Evolutionary conservation across 2,797 vertebrate species (phyloP), one percentile per base, ranked within the genome.

Genomic region (Chaetodon trifasciatus): DNA sequence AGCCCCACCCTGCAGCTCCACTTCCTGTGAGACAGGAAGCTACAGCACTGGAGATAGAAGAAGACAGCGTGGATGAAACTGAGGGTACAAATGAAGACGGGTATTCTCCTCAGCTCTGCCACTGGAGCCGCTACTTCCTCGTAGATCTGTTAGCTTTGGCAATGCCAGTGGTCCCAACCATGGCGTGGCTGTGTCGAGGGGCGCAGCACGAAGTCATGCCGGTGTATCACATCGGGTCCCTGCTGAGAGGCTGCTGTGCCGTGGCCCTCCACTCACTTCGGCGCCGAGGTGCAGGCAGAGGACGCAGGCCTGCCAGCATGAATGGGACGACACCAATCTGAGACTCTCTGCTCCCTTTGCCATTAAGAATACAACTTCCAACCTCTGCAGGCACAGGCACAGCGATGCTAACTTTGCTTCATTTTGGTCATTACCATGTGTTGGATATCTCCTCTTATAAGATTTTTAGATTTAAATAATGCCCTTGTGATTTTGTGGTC

Each of bases 51-150:
- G 83, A 86, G 42, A 61, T 84, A 8, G 79, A 91, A 5, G 92
- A 91, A 15, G 85, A 85, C 0, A 56, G 87, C 11, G 87, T 78
- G 5, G 86, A 92, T 32, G 88, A 91, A 50, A 86, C 84, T 10
- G 77, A 83, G 2, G 87, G 40, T 3, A 63, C 49, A 2, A 73
- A 75, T 0, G 91, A 87, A 24, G 86, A 89, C 0, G 72, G 75
- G 10, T 37, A 37, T 8, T 5, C 88, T 4, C 78, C 93, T 35
- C 94, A 95, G 87, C 93, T 85, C 71, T 96, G 95, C 86, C 97
- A 98, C 94, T 99, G 98, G 98, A 99, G 98, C 91, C 96, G 97
- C 3, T 97, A 99, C 89, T 99, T 99, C 88, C 94, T 99, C 0
- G 95, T 99, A 66, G 98, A 99, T 91, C 96, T 99, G 81, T 86